Evolutionary conservation across 30 jellyfish, hydroid and myxozoan genomes (phyloP), one percentile per base, ranked within the genome.

Genomic region (Hydractinia echinata): DNA sequence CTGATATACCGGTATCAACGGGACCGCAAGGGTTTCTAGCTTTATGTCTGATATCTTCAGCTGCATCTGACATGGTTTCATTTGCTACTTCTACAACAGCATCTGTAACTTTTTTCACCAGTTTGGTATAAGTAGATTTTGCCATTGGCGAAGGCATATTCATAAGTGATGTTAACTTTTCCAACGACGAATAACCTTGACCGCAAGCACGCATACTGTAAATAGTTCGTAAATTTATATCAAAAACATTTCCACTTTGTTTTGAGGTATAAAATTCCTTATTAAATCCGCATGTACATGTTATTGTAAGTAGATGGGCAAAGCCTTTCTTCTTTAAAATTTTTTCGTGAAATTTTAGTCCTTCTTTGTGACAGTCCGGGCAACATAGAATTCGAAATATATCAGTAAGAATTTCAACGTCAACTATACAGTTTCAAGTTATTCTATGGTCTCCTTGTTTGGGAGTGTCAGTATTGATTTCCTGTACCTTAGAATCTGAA

Each of bases 91-190:
- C 68, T 56, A 9, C n/a, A n/a, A 56, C 68, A 56, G 68, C 68
- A 56, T 56, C n/a, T 9, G 68, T 56, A 9, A 56, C n/a, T 56
- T 56, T 56, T 10, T 56, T n/a, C 10, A n/a, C 10, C 13, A 56
- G 10, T 9, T 10, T n/a, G n/a, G 10, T n/a, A 56, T 56, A 56
- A 56, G 10, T 56, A 10, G 10, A 9, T 56, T 56, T 56, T 56
- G 68, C n/a, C 68, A 56, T 56, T 9, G 68, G 68, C n/a, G 68
- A n/a, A 56, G 68, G 68, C 68, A 56, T 56, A n/a, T 56, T n/a
- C n/a, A 56, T 10, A 10, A 56, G 10, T 56, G 68, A 10, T 56
- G 68, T 56, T 56, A 56, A 56, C n/a, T 56, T 56, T n/a, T 56
- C 68, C 10, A 56, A n/a, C 10, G 68, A 56, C n/a, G 13, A 9